These are phyloP conservation scores for Gadus chalcogrammus DNA, from an alignment of 2,113 vertebrate genomes.

Conservation along the genomic window DNA sequence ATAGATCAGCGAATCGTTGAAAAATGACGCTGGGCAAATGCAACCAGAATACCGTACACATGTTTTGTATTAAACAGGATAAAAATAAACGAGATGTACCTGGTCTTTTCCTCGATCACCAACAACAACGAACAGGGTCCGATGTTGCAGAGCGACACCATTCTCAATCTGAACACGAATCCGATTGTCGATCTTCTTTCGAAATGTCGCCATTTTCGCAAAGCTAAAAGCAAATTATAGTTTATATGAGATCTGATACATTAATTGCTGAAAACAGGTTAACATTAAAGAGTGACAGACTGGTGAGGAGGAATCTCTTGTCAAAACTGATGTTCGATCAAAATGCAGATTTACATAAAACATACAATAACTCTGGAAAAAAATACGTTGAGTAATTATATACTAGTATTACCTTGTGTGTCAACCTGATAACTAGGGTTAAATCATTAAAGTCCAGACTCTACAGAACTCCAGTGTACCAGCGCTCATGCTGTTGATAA, in stretches of 20 bases:
- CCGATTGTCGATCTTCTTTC: slow-evolving; percentile 94
- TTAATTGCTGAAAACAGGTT: no score
- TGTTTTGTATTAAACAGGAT: neutral
- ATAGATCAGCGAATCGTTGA: neutral
- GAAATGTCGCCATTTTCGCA: slow-evolving; percentile 77
- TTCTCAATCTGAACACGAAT: slow-evolving; percentile 97
- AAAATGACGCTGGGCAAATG: neutral
- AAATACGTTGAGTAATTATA: no score
- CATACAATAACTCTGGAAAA: no score
- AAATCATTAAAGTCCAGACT: neutral
- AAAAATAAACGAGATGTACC: slow-evolving; percentile 61
- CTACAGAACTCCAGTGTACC: neutral
- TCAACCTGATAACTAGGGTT: neutral
- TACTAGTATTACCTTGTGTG: neutral
- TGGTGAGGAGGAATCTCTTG: no score
- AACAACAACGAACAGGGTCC: slow-evolving; percentile 87
- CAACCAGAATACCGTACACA: no score
- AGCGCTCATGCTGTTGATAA: slow-evolving; percentile 47
- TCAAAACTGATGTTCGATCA: no score
- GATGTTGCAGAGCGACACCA: slow-evolving; percentile 82
- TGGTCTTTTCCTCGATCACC: slow-evolving; percentile 93
- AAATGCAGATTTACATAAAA: no score
- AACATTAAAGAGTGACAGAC: no score
- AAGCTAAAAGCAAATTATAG: neutral
- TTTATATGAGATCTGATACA: neutral